Evolutionary conservation across 2,113 vertebrate genomes (phyloP), one percentile per base, ranked within the genome.

Genomic region (Pleuronectes platessa): DNA sequence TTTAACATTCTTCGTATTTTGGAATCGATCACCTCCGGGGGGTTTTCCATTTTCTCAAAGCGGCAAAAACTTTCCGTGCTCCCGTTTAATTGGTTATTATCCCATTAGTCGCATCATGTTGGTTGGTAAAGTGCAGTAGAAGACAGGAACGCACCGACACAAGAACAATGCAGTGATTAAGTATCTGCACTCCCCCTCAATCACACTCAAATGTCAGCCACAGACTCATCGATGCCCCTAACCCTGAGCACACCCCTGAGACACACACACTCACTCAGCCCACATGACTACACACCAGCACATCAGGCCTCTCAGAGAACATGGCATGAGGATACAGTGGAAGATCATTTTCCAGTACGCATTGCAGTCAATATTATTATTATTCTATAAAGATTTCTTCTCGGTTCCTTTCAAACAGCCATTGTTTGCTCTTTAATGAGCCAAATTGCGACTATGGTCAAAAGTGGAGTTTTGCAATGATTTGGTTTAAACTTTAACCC

Each of bases 171-270:
- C 79, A 49, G 70, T 85, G 88, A 90, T 90, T 91, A 88, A 89
- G 84, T 76, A 82, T 85, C 87, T 59, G 79, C 79, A 64, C 83
- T 84, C 80, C 79, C 79, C 77, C 84, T 74, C 88, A 84, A 85
- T 90, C 82, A 73, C 77, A 78, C 83, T 90, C 88, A 90, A 88
- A 93, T 91, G 89, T 91, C 89, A 93, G 72, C 81, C 86, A 62
- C 86, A 86, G 81, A 89, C 86, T 86, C 89, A 86, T 89, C 86
- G 71, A 85, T 88, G 86, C 71, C 81, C 76, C 86, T 68, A 77
- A 80, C 84, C 79, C 83, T 61, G 76, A 84, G 85, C 80, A 75
- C 74, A 24, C 84, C 84, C 86, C 76, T 63, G 89, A 87, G 84
- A 90, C 26, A 72, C 74, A 78, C 64, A 67, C 61, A 88, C 78